These are phyloP conservation scores for Nemotelus nigrinus DNA, from an alignment of 2,888 invertebrate genomes.

Conservation along the genomic window DNA sequence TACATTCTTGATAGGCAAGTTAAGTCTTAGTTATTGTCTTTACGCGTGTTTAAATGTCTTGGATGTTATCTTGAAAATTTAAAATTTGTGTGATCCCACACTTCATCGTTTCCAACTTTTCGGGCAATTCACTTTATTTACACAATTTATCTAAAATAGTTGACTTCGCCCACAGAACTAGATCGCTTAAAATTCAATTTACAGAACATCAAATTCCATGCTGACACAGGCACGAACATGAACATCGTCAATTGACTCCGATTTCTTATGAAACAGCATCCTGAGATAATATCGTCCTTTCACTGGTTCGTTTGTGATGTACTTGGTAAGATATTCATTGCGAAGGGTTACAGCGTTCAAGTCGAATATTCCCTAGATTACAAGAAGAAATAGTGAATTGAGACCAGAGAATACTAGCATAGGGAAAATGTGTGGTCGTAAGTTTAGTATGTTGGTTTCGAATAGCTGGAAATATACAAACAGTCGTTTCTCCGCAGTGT, in stretches of 20 bases:
- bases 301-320: slow-evolving; percentile 41
- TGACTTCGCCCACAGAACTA: too few relatives aligned
- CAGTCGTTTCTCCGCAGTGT: slow-evolving; percentile 53
- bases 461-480: slow-evolving; percentile 50
- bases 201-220: slow-evolving; percentile 48
- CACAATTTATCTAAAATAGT: too few relatives aligned
- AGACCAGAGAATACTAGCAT: background rate
- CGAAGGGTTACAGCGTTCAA: slow-evolving; percentile 36
- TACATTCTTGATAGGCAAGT: too few relatives aligned
- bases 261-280: slow-evolving; percentile 49
- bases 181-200: slow-evolving; percentile 25
- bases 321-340: slow-evolving; percentile 48
- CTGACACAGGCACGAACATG: slow-evolving; percentile 46
- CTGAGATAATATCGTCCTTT: slow-evolving; percentile 48
- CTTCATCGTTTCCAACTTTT: too few relatives aligned
- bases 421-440: slow-evolving; percentile 4
- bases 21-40: too few relatives aligned
- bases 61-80: too few relatives aligned
- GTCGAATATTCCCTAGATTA: slow-evolving; percentile 18
- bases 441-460: background rate
- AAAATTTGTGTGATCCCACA: too few relatives aligned
- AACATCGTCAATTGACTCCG: slow-evolving; percentile 33
- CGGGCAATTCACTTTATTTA: too few relatives aligned
- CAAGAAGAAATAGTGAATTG: background rate
- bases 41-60: too few relatives aligned